A percentile compares a stretch with the other conserved stretches of the same genome.
These are phyloP conservation scores for Manis crassicaudata DNA, from an alignment of 2,797 vertebrate genomes.

Conservation along the genomic window DNA sequence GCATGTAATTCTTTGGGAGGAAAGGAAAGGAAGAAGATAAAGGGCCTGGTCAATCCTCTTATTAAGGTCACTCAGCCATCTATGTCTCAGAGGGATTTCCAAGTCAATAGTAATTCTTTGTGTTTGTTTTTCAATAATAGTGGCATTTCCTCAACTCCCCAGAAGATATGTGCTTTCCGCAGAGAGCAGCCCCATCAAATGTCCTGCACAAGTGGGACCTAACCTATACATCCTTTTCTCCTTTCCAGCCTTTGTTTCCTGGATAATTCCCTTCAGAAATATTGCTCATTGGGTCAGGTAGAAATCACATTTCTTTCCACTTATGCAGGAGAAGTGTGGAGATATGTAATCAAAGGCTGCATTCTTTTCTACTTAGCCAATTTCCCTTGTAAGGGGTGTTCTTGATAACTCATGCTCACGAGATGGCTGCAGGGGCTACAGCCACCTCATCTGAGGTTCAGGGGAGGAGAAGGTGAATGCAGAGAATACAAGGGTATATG, in stretches of 20 bases:
- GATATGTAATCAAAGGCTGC: rapidly evolving
- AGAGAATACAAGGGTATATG: rapidly evolving
- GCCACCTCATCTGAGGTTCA: not conserved
- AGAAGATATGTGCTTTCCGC: conserved; percentile 5
- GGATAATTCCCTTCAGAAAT: not conserved
- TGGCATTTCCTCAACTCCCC: not conserved
- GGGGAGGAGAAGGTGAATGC: not conserved
- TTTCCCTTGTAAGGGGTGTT: not conserved
- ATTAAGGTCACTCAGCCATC: not conserved
- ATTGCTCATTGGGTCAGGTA: not conserved
- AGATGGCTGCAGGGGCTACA: no score
- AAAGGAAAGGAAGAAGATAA: not conserved
- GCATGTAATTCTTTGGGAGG: not conserved
- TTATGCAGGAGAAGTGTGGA: not conserved
- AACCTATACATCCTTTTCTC: rapidly evolving
- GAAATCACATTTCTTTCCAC: not conserved
- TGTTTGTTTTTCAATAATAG: conserved; percentile 11
- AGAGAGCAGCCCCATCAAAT: not conserved
- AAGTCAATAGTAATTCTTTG: not conserved
- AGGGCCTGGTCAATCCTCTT: not conserved
- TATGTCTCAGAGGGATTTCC: not conserved
- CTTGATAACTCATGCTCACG: not conserved
- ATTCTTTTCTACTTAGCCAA: not conserved
- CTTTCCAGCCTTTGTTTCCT: not conserved
- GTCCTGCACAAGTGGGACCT: not conserved